These are phyloP conservation scores for Tonatia bakeri DNA, from an alignment of 2,113 vertebrate species.

Conservation along the genomic window DNA sequence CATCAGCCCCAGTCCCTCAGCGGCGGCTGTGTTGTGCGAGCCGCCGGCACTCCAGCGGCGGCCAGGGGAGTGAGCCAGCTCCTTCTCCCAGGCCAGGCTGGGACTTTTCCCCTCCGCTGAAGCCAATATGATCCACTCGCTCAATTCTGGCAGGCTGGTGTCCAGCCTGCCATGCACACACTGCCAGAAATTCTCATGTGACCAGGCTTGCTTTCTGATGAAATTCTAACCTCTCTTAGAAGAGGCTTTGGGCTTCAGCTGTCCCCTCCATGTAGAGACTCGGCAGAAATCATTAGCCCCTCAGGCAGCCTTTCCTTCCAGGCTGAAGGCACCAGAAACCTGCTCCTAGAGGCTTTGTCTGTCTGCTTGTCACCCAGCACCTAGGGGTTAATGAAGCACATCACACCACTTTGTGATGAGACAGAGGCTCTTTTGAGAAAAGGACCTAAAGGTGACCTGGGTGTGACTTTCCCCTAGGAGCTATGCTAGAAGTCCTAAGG, in stretches of 20 bases:
- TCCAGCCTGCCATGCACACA: constrained; percentile 81
- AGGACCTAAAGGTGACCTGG: constrained; percentile 31
- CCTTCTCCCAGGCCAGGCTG: constrained; percentile 38
- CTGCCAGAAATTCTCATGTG: constrained; percentile 85
- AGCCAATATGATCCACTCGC: constrained; percentile 76
- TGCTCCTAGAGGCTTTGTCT: constrained; percentile 21
- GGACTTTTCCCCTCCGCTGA: constrained; percentile 74
- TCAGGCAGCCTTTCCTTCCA: constrained; percentile 48
- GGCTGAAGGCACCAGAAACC: constrained; percentile 33
- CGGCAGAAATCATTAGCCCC: constrained; percentile 51
- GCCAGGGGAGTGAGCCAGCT: constrained; percentile 14
- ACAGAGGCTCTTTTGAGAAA: constrained; percentile 49
- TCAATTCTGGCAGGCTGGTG: constrained; percentile 72
- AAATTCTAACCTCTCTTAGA: constrained; percentile 82
- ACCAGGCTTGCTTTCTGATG: constrained; percentile 83
- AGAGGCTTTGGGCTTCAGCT: constrained; percentile 69
- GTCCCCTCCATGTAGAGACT: constrained; percentile 61
- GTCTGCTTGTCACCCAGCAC: constrained; percentile 28
- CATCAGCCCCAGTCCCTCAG: neutral
- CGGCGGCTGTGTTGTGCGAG: neutral
- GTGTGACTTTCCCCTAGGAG: constrained; percentile 5
- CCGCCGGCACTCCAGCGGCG: neutral
- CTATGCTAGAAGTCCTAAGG: constrained; percentile 22
- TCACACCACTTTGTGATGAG: neutral
- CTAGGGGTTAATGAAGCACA: neutral